phyloP scores from a whole-genome alignment of 2,113 vertebrate species.

The Sciurus niger region DNA sequence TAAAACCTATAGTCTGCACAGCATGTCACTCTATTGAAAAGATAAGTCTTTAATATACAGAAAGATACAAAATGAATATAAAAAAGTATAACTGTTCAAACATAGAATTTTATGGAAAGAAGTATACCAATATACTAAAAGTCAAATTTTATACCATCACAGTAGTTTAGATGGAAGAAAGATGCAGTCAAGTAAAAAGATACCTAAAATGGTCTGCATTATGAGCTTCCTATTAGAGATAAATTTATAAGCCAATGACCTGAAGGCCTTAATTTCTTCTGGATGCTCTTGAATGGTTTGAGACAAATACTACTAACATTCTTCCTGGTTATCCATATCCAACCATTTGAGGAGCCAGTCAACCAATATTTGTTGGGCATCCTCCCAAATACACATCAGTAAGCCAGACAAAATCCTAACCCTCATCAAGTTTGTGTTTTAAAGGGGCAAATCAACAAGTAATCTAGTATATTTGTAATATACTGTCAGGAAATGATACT shows the following conservation, averaged over 20 bases:
- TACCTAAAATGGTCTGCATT: neutral
- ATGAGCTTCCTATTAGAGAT: neutral
- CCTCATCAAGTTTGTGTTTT: neutral
- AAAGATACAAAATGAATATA: constrained; percentile 28
- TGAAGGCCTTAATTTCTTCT: neutral
- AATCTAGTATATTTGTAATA: neutral
- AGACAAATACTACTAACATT: neutral
- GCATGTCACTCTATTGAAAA: neutral
- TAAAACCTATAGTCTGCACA: neutral
- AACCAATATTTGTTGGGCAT: neutral
- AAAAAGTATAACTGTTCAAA: constrained; percentile 9
- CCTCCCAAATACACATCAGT: neutral
- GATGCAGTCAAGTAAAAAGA: neutral
- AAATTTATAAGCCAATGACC: neutral
- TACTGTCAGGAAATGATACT: neutral
- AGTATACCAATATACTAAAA: neutral
- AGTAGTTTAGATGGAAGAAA: constrained; percentile 5
- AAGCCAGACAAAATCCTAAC: neutral
- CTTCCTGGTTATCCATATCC: neutral
- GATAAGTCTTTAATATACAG: neutral
- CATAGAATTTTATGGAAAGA: constrained; percentile 7
- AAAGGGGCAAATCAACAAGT: neutral
- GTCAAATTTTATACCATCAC: neutral
- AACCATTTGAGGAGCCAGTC: neutral
- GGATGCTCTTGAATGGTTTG: neutral